Evolutionary conservation across 2,888 invertebrate genomes (phyloP), one percentile per base, ranked within the genome.

Genomic region (Eilema griseolum): DNA sequence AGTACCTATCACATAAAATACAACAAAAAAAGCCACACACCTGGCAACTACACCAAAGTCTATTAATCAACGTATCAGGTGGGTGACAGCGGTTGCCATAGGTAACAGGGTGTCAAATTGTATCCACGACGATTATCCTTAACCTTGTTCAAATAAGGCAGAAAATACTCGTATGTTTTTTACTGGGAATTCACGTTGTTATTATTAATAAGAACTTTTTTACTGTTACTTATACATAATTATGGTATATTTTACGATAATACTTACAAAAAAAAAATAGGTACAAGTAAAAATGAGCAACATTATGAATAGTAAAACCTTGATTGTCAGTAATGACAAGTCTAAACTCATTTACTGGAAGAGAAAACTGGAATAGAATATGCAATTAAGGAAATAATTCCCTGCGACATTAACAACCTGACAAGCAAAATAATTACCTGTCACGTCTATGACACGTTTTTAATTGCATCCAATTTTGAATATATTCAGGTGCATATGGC

Each of bases 61-160:
- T 69, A 61, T 72, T 78, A 65, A 62, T 71, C 20, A 66, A 67
- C 59, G 60, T 7, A 63, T 71, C 75, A 66, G 69, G 31, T 67
- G 63, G 56, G 73, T 69, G 69, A 78, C 20, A 37, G 56, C 14
- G 23, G 70, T 74, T 69, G 20, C 61, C 33, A 66, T 24, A 41
- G 72, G 69, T 71, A 70, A 74, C 41, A 31, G 56, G 3, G 66
- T 76, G 57, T 76, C 71, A 69, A 67, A 79, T 78, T 70, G 46
- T 78, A 71, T 69, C 46, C 63, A 61, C 73, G 59, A 71, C 69
- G 59, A 75, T 81, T 73, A 69, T 64, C 69, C 59, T 46, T 67
- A 66, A 66, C 66, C 63, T 37, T 60, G 62, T 65, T 37, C 28
- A 46, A 63, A 28, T 62, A 28, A 16, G 16, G 26, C 61, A n/a